Base-by-base conservation (phyloP, 2,113 vertebrate species). In the Eptesicus fuscus region DNA sequence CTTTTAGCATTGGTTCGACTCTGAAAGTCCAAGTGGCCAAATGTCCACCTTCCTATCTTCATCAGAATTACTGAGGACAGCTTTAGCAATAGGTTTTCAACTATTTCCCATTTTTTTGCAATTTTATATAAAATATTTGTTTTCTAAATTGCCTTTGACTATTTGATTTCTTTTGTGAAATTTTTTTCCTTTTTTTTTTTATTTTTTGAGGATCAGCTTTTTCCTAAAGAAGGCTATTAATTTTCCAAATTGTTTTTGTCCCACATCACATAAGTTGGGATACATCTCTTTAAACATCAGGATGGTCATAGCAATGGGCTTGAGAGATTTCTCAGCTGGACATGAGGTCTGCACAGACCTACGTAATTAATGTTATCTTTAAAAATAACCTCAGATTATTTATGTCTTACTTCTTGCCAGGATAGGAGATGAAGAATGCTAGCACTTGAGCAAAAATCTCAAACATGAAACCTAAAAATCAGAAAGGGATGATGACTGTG, bases 131-230 rank as follows among this genome's bases (percentile, higher is more conserved):
- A 95, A 87, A 69, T 67, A 20, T 80, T 73, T 73, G 28, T 69
- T 93, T 91, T 89, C 71, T 95, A 91, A 84, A 93, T 83, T 89
- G 37, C 30, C 69, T 93, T 92, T 56, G 32, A 49, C 32, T 5
- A 77, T 53, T 56, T 51, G 18, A 73, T 90, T 96, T 94, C 44
- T 82, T 80, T 51, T 61, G 61, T 86, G 83, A 3, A 69, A 30
- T 76, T 59, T 70, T 87, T 73, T 74, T 14, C 25, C 7, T 53
- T n/a, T n/a, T 37, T 37, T 37, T 84, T 69, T 80, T 74, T 18
- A 35, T 17, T n/a, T 79, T 87, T 40, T 40, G 47, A 77, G n/a
- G 49, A 11, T 88, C 32, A 42, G 23, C 61, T 61, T 63, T 70
- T 92, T 56, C 61, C 40, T 51, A 53, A 83, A 74, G 79, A 94